Evolutionary conservation across 2,888 invertebrate species (phyloP).

Genomic region (Apocheima hispidaria): DNA sequence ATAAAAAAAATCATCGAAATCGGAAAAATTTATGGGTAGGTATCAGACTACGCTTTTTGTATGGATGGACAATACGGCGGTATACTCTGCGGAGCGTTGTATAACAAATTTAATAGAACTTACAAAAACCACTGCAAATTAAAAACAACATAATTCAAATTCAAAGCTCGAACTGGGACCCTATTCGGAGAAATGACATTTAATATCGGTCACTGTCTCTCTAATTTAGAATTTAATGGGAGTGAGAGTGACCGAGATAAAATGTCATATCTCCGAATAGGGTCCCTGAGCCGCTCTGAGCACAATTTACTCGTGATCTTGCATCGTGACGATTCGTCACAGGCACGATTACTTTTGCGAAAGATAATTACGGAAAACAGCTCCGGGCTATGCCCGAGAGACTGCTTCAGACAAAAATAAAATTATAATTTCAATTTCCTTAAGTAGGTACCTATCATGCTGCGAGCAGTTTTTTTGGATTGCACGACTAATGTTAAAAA

Average conservation of each 20-base stretch:
- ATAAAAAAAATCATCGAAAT: too few relatives aligned
- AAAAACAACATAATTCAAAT: background rate
- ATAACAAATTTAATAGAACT: background rate
- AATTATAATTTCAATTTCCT: constrained; percentile 48
- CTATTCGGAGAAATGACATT: too few relatives aligned
- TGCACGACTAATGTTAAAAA: too few relatives aligned
- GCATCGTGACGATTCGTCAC: constrained; percentile 55
- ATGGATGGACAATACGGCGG: too few relatives aligned
- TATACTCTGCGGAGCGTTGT: too few relatives aligned
- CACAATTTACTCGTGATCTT: constrained; percentile 43
- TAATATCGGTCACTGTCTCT: too few relatives aligned
- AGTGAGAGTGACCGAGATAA: too few relatives aligned
- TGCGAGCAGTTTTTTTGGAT: too few relatives aligned
- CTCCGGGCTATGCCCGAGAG: constrained; percentile 43
- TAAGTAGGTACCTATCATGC: constrained; percentile 8
- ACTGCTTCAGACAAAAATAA: constrained; percentile 40
- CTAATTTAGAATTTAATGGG: too few relatives aligned
- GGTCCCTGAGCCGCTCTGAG: constrained; percentile 1
- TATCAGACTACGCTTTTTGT: too few relatives aligned
- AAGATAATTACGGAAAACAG: constrained; percentile 59
- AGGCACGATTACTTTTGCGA: constrained; percentile 56
- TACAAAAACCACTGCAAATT: background rate
- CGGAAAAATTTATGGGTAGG: too few relatives aligned
- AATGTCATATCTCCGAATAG: too few relatives aligned
- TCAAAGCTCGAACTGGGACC: background rate